Conservation (phyloP, 2,113 vertebrate genomes). For the Pseudorhombus dupliciocellatus region DNA sequence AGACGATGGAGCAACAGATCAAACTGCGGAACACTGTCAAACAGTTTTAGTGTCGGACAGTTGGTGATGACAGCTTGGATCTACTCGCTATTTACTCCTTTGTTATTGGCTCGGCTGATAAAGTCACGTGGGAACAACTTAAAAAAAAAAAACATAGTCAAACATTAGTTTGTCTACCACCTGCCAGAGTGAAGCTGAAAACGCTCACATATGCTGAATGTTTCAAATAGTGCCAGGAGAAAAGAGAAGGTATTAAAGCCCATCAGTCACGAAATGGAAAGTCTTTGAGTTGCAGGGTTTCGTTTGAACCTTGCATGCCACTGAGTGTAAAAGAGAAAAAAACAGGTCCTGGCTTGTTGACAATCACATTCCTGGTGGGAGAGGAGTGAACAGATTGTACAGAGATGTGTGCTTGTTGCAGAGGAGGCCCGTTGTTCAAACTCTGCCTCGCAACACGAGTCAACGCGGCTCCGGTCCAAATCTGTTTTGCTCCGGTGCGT, state of each 20-base stretch:
- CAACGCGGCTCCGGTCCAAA: slow-evolving; percentile 50
- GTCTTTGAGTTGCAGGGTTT: slow-evolving; percentile 57
- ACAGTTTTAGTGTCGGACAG: no score
- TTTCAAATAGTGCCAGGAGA: slow-evolving; percentile 20
- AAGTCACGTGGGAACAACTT: neutral
- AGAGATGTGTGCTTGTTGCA: slow-evolving; percentile 31
- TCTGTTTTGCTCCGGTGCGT: slow-evolving; percentile 40
- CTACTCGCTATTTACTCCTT: neutral
- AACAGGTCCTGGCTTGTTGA: slow-evolving; percentile 26
- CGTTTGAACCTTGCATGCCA: slow-evolving; percentile 58
- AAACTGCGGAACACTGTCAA: neutral
- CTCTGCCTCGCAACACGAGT: slow-evolving; percentile 38
- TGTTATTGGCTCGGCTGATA: neutral
- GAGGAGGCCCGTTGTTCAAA: slow-evolving; percentile 53
- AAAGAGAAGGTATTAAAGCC: slow-evolving; percentile 24
- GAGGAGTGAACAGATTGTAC: slow-evolving; percentile 60
- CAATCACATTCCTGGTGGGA: slow-evolving; percentile 31
- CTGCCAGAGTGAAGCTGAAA: slow-evolving; percentile 1
- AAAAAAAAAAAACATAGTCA: neutral
- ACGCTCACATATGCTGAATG: neutral
- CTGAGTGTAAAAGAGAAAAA: slow-evolving; percentile 12
- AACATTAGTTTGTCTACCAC: slow-evolving; percentile 5
- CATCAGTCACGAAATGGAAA: slow-evolving; percentile 51
- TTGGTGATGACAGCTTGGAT: neutral
- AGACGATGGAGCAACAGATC: neutral